These are phyloP conservation scores for Hydractinia echinata DNA, from an alignment of 30 jellyfish, hydroid and myxozoan species.

Conservation along the genomic window DNA sequence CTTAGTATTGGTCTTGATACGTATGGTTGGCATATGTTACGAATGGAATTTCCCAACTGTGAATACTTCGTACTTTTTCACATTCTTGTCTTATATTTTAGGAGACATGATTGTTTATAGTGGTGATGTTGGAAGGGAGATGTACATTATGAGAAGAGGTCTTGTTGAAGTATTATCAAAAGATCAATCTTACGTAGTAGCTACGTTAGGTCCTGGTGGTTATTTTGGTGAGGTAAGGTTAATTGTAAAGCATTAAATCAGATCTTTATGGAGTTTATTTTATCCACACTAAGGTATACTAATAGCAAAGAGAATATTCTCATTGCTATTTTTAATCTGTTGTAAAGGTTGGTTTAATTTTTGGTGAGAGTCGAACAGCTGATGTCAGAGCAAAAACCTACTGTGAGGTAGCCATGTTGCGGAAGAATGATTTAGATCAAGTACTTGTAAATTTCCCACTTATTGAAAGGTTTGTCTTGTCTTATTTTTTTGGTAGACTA, in stretches of 20 bases:
- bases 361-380: conserved; percentile 70
- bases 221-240: conserved; percentile 74
- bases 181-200: conserved; percentile 54
- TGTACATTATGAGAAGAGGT: conserved; percentile 71
- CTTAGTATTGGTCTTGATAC: not conserved
- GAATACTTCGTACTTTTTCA: not conserved
- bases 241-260: not conserved
- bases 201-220: conserved; percentile 80
- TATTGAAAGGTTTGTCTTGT: conserved; percentile 42
- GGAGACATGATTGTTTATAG: conserved; percentile 59
- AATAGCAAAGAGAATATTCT: not conserved
- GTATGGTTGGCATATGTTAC: not conserved
- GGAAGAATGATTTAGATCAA: conserved; percentile 44
- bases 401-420: conserved; percentile 57
- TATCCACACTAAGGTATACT: no score
- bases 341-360: conserved; percentile 55
- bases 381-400: conserved; percentile 74
- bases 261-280: not conserved
- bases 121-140: conserved; percentile 75
- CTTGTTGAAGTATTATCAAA: conserved; percentile 63
- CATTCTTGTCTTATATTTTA: conserved; percentile 15
- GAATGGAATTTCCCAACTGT: not conserved
- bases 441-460: conserved; percentile 45
- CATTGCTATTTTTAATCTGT: not conserved
- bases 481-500: not conserved